These are phyloP conservation scores for Notiomystis cincta DNA, from an alignment of 2,113 vertebrate genomes.

Conservation along the genomic window DNA sequence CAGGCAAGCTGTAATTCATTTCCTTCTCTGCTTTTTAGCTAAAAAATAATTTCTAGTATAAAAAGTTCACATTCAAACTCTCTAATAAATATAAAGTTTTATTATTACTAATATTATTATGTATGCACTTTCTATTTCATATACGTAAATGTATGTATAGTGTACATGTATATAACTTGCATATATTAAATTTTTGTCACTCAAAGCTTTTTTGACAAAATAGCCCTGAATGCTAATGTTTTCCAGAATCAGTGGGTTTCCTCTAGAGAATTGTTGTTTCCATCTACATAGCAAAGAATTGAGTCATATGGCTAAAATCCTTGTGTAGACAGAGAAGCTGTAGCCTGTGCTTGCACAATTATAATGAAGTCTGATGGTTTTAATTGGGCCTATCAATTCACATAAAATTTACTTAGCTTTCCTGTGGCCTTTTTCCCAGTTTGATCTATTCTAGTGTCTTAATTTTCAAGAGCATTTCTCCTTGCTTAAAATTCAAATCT, in stretches of 20 bases:
- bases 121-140: accelerated
- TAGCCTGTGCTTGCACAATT: background rate
- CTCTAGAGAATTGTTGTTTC: background rate
- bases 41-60: accelerated
- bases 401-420: background rate
- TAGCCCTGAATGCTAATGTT: background rate
- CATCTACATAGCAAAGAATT: background rate
- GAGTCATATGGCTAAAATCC: background rate
- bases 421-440: background rate
- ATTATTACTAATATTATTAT: background rate
- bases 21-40: background rate
- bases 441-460: background rate
- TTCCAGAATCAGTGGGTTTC: background rate
- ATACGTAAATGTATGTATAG: background rate
- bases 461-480: background rate
- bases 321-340: background rate
- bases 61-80: background rate
- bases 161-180: background rate
- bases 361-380: background rate
- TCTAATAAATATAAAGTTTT: background rate
- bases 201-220: background rate
- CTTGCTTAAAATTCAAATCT: background rate
- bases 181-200: background rate
- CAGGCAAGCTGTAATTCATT: background rate
- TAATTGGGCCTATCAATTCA: background rate